phyloP scores from a whole-genome alignment of 2,797 vertebrate genomes.

The Sparidentex hasta region DNA sequence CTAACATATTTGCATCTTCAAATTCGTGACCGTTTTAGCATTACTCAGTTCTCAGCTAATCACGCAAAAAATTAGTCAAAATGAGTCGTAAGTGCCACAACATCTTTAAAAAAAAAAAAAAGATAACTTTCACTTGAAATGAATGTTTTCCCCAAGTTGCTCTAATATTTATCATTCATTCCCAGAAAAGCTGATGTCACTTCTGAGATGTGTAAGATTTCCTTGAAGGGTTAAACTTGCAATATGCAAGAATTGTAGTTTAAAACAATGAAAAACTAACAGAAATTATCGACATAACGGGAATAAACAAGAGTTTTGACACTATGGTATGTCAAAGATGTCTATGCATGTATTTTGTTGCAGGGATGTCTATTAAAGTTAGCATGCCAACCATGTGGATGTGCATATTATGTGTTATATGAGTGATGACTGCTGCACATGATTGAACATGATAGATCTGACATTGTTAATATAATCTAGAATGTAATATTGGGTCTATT shows the following conservation, averaged over 20 bases:
- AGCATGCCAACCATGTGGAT: background rate
- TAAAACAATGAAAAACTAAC: too few species aligned
- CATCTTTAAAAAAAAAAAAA: background rate
- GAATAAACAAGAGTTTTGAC: too few species aligned
- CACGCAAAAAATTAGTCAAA: background rate
- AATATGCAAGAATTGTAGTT: too few species aligned
- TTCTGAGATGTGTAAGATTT: background rate
- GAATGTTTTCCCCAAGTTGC: background rate
- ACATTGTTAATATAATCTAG: background rate
- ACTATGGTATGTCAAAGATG: too few species aligned
- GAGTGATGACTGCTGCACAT: background rate
- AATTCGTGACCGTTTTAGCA: background rate
- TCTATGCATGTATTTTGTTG: too few species aligned
- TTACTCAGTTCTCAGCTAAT: background rate
- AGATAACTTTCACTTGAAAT: background rate
- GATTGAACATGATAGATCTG: background rate
- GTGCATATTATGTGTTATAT: background rate
- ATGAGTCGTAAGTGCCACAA: background rate
- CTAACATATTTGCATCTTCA: slow-evolving; percentile 5
- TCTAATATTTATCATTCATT: background rate
- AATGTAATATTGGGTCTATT: background rate
- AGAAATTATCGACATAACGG: too few species aligned
- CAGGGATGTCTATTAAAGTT: too few species aligned
- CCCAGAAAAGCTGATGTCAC: background rate
- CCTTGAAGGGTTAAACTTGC: background rate